Evolutionary conservation across 2,113 vertebrate species (phyloP).

Genomic region (Buteo buteo): DNA sequence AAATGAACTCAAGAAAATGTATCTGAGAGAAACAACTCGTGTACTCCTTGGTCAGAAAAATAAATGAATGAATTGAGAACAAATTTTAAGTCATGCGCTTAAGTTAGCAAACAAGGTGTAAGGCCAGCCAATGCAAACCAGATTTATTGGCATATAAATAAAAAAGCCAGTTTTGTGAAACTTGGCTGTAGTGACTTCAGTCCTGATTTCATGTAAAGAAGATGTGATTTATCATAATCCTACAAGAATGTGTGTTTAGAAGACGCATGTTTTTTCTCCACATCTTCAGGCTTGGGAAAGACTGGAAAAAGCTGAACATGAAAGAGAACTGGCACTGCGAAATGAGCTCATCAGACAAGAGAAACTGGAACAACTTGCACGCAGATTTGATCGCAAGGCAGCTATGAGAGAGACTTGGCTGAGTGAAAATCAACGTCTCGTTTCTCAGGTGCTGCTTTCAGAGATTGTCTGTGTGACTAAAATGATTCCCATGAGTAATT

Average conservation of each 20-base stretch:
- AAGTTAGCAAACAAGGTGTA: not conserved
- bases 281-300: slow-evolving; percentile 89
- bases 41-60: not conserved
- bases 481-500: slow-evolving; percentile 17
- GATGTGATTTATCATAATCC: not conserved
- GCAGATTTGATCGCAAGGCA: slow-evolving; percentile 95
- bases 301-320: slow-evolving; percentile 98
- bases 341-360: slow-evolving; percentile 96
- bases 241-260: not conserved
- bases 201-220: not conserved
- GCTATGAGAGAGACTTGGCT: slow-evolving; percentile 99
- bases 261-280: not conserved
- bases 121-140: not conserved
- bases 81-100: not conserved
- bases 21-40: not conserved
- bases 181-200: not conserved
- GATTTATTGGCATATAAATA: not conserved
- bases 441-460: slow-evolving; percentile 85
- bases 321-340: slow-evolving; percentile 93
- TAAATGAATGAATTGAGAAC: not conserved
- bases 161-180: not conserved
- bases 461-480: not conserved
- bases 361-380: slow-evolving; percentile 96
- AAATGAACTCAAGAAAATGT: not conserved
- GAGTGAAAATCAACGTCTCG: slow-evolving; percentile 94